A percentile compares a stretch with the other conserved stretches of the same genome.
Conservation (phyloP, 1,140 invertebrate species). For the Drosophila pseudoananassae region DNA sequence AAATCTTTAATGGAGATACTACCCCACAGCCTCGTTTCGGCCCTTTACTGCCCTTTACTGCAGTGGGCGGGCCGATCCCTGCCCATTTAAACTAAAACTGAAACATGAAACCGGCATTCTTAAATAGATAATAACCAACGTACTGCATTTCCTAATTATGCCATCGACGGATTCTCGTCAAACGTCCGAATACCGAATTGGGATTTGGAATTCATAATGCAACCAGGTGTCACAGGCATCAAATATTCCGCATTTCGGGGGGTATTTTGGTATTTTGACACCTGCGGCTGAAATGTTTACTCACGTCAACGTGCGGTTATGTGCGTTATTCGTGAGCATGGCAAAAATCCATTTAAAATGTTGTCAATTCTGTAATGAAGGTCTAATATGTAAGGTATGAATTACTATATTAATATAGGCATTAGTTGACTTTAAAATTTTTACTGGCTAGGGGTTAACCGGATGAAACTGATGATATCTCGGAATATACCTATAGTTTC, state of each 20-base stretch:
- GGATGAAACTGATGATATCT: not conserved
- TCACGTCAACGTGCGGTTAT: slow-evolving; percentile 66
- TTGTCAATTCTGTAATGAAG: slow-evolving; percentile 2
- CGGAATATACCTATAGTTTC: slow-evolving; percentile 1
- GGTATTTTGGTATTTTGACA: not conserved
- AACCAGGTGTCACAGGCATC: not conserved
- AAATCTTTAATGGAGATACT: slow-evolving; percentile 38
- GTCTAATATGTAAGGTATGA: too few species aligned
- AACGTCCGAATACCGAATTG: not conserved
- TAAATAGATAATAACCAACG: not conserved
- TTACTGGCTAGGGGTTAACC: too few species aligned
- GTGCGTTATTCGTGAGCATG: slow-evolving; percentile 19
- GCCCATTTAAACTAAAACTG: not conserved
- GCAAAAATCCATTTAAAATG: slow-evolving; percentile 26
- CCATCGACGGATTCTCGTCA: not conserved
- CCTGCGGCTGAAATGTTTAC: slow-evolving; percentile 40
- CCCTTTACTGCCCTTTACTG: not conserved
- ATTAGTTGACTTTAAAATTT: too few species aligned
- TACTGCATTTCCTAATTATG: slow-evolving; percentile 31
- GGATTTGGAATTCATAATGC: slow-evolving; percentile 20
- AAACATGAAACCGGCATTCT: not conserved
- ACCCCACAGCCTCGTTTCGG: not conserved
- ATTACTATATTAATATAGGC: too few species aligned
- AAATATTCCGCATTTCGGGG: slow-evolving; percentile 9
- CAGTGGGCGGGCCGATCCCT: not conserved